Evolutionary conservation across 2,797 vertebrate species (phyloP), one percentile per base, ranked within the genome.

Genomic region (Sebastes itinus): DNA sequence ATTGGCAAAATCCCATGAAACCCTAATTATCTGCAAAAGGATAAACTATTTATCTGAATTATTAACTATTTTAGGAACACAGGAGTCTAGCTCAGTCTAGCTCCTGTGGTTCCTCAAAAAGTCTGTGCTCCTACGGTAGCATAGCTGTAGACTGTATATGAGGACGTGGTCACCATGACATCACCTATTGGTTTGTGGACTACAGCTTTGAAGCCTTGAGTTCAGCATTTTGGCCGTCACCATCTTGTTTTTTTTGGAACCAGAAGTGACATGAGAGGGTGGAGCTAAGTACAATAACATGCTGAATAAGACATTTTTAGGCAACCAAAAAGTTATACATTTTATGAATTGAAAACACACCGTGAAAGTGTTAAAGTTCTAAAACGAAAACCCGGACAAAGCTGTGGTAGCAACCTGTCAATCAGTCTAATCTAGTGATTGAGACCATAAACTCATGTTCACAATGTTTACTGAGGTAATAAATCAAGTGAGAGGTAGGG

Each of bases 1-100:
- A 79, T 64, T 81, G 25, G 25, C 35, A 76, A 78, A 81, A 77
- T 30, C 74, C 54, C 18, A 58, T 55, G 25, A 66, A 63, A 74
- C 58, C 14, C 60, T 35, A 67, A 79, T 71, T 75, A 65, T 35
- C 38, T 67, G 32, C 59, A 65, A 33, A 64, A 42, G 42, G 46
- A 61, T 69, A 22, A 20, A 59, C 46, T 68, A 80, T 77, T 67
- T 63, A 67, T 75, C n/a, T 63, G 55, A 62, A 82, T 70, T 18
- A 61, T 23, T 7, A 68, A 55, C 59, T 66, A 71, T 72, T 69
- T 76, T 74, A 68, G 56, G 68, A 73, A 73, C 18, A 20, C 9
- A 9, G 32, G 59, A 66, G 49, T 16, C 14, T 8, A 32, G 56
- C 46, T 72, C 14, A 12, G 20, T 58, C 14, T 27, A 23, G 46